Conservation (phyloP, 53 echinoderm and acorn worm genomes). For the Paracentrotus lividus region DNA sequence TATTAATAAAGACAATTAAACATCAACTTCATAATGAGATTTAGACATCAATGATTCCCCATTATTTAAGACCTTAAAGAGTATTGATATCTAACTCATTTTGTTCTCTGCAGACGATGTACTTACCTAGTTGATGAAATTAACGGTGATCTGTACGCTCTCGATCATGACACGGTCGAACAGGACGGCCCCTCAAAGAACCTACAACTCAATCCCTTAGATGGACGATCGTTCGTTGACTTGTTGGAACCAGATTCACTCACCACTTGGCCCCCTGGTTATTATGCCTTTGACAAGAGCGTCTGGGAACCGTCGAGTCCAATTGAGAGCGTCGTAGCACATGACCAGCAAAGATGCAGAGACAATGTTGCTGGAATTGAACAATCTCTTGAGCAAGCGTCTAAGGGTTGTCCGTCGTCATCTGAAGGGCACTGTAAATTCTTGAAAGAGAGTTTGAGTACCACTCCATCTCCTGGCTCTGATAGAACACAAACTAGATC, state of each 20-base stretch:
- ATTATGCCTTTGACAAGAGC: not conserved
- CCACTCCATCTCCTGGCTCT: not conserved
- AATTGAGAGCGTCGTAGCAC: too few relatives aligned
- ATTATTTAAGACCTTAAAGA: too few relatives aligned
- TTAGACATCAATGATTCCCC: too few relatives aligned
- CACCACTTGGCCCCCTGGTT: slow-evolving; percentile 4
- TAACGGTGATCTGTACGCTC: not conserved
- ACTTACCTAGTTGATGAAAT: not conserved
- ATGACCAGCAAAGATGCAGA: not conserved
- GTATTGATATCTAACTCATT: too few relatives aligned
- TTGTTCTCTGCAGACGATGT: too few relatives aligned
- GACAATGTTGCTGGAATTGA: not conserved
- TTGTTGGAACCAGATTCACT: not conserved
- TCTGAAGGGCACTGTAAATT: not conserved
- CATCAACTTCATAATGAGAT: too few relatives aligned
- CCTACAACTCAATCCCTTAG: not conserved
- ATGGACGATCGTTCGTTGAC: not conserved
- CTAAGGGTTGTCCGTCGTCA: not conserved
- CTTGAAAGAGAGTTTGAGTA: not conserved
- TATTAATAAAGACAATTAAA: too few relatives aligned
- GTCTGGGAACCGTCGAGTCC: not conserved
- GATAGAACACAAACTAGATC: not conserved
- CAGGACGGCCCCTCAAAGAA: not conserved
- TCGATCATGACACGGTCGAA: not conserved
- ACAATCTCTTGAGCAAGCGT: not conserved